Percentiles rank a stretch among this genome's conserved stretches.
Evolutionary conservation across 1,140 invertebrate genomes (phyloP).

Genomic region (Aphaenogaster rudis): DNA sequence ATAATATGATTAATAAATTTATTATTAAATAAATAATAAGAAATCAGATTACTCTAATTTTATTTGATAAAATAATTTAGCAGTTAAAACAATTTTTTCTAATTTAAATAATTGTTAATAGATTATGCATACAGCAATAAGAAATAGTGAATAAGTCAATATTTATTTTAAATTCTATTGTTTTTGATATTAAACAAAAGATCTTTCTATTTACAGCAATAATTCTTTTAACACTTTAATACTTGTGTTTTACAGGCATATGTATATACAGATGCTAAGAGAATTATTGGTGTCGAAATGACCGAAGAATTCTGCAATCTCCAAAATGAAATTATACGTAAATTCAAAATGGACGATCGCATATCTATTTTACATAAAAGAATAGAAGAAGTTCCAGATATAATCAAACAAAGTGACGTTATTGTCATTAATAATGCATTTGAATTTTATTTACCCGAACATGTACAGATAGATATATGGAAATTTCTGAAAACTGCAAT

Average conservation of each 20-base stretch:
- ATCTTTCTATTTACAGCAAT: slow-evolving; percentile 70
- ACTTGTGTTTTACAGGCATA: slow-evolving; percentile 88
- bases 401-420: slow-evolving; percentile 88
- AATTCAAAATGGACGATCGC: slow-evolving; percentile 88
- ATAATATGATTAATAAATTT: neutral
- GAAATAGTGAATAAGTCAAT: slow-evolving; percentile 75
- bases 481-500: slow-evolving; percentile 88
- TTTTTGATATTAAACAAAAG: slow-evolving; percentile 86
- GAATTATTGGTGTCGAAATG: slow-evolving; percentile 91
- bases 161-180: slow-evolving; percentile 85
- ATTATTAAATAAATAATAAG: slow-evolving; percentile 11
- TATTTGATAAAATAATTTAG: neutral
- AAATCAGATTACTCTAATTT: neutral
- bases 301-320: slow-evolving; percentile 90
- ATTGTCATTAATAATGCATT: slow-evolving; percentile 90
- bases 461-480: slow-evolving; percentile 89
- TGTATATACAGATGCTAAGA: slow-evolving; percentile 88
- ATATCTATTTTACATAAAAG: slow-evolving; percentile 88
- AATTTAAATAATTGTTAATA: slow-evolving; percentile 28
- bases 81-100: slow-evolving; percentile 16
- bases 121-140: neutral
- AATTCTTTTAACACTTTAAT: neutral
- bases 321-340: slow-evolving; percentile 88
- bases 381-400: slow-evolving; percentile 87
- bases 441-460: slow-evolving; percentile 89